These are phyloP conservation scores for Merops nubicus DNA, from an alignment of 2,113 vertebrate genomes.

Conservation along the genomic window DNA sequence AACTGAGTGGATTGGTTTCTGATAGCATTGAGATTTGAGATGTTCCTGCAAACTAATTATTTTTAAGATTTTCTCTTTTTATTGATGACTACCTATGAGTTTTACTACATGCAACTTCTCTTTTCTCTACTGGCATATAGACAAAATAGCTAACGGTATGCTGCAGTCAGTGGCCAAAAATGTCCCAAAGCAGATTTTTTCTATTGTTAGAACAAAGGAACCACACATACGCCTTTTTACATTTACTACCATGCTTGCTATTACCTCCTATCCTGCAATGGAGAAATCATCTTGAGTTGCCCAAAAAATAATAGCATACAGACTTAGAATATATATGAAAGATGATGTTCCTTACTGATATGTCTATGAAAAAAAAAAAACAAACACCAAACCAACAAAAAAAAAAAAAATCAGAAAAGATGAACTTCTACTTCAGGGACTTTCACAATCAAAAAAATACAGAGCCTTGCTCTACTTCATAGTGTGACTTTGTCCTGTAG, in stretches of 20 bases:
- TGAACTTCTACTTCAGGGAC: not conserved
- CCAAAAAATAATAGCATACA: fast-evolving
- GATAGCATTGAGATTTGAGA: constrained; percentile 13
- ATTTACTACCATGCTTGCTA: not conserved
- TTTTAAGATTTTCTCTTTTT: constrained; percentile 4
- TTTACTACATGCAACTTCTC: constrained; percentile 7
- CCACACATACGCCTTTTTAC: not conserved
- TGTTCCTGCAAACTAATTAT: not conserved
- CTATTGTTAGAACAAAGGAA: not conserved
- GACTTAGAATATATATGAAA: not conserved
- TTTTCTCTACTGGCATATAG: constrained; percentile 9
- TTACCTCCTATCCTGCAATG: not conserved
- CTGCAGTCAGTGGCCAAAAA: not conserved
- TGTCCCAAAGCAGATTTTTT: constrained; percentile 43
- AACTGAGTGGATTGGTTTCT: not conserved
- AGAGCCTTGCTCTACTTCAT: not conserved
- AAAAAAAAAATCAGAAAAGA: not conserved
- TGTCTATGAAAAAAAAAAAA: not conserved
- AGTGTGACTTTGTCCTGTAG: not conserved
- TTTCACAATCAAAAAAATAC: not conserved
- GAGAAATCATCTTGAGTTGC: not conserved
- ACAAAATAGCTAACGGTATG: not conserved
- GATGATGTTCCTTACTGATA: not conserved
- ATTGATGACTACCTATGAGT: constrained; percentile 24
- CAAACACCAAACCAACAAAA: not conserved